Evolutionary conservation across 2,888 invertebrate genomes (phyloP).

Genomic region (Tubulanus polymorphus): DNA sequence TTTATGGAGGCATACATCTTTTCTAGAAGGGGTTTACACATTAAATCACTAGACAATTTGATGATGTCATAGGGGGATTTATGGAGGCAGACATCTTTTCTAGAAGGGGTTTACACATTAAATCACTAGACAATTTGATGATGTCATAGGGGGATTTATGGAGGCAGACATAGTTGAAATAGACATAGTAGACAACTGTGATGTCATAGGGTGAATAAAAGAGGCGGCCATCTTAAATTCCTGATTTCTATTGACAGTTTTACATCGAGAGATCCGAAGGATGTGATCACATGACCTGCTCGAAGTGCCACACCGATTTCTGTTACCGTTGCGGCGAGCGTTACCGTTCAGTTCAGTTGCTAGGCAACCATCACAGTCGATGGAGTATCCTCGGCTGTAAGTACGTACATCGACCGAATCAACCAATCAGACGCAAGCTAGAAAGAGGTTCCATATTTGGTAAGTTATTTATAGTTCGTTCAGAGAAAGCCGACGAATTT

Average conservation of each 20-base stretch:
- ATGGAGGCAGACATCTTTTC: too few relatives aligned
- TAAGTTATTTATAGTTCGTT: conserved; percentile 19
- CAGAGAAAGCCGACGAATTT: background rate
- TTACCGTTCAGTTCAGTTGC: conserved; percentile 44
- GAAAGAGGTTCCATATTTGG: conserved; percentile 52
- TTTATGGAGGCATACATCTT: too few relatives aligned
- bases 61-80: too few relatives aligned
- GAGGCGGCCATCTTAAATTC: too few relatives aligned
- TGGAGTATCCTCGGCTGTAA: conserved; percentile 54
- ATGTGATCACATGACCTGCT: conserved; percentile 56
- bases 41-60: too few relatives aligned
- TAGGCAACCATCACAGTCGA: conserved; percentile 52
- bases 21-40: too few relatives aligned
- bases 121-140: too few relatives aligned
- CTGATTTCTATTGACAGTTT: conserved; percentile 47
- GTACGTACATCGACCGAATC: conserved; percentile 47
- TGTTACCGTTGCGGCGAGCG: conserved; percentile 55
- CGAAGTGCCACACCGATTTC: conserved; percentile 50
- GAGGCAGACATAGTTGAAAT: too few relatives aligned
- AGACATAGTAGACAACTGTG: too few relatives aligned
- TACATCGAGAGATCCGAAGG: conserved; percentile 53
- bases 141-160: too few relatives aligned
- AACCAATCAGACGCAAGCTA: conserved; percentile 40
- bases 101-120: too few relatives aligned
- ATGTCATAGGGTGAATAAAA: background rate